phyloP scores from a whole-genome alignment of 2,888 invertebrate species.

The Nudaria mundana region DNA sequence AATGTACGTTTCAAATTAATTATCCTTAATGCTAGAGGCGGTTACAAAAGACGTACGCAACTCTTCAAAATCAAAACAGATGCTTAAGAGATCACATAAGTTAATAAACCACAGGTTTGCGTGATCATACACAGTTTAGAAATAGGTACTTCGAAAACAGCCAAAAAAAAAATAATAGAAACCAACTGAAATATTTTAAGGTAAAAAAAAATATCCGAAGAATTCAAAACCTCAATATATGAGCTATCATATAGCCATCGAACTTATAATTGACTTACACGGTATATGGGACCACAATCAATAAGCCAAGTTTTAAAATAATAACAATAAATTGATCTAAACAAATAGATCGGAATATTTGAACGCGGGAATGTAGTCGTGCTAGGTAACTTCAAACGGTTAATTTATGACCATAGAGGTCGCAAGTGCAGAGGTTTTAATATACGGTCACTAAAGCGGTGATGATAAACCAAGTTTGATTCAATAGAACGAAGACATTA shows the following conservation, averaged over 20 bases:
- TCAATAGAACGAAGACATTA: conserved; percentile 26
- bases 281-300: no score
- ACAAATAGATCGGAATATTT: conserved; percentile 37
- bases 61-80: neutral
- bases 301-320: conserved; percentile 12
- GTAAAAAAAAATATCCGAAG: no score
- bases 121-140: no score
- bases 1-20: neutral
- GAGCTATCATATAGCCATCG: no score
- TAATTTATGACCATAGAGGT: conserved; percentile 43
- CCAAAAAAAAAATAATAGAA: no score
- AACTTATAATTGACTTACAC: no score
- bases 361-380: conserved; percentile 27
- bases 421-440: conserved; percentile 33
- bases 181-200: no score
- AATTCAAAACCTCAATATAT: no score
- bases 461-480: conserved; percentile 20
- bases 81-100: neutral
- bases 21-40: neutral
- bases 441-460: conserved; percentile 23
- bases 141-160: no score
- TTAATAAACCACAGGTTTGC: conserved; percentile 17
- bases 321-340: conserved; percentile 10
- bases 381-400: conserved; percentile 34
- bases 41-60: neutral